Evolutionary conservation across 2,797 vertebrate species (phyloP).

Genomic region (Avahi laniger): DNA sequence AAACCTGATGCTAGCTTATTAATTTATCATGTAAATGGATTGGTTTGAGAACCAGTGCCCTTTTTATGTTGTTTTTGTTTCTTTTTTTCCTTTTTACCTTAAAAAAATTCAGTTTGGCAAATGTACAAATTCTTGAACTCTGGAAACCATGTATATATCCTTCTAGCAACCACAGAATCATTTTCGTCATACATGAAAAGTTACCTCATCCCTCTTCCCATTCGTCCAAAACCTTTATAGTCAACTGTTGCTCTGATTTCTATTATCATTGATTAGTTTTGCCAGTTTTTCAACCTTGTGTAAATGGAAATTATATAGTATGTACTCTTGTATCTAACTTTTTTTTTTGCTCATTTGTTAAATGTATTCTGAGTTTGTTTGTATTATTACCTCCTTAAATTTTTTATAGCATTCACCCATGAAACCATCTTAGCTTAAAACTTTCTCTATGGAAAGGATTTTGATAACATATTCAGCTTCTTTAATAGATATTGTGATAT

Average conservation of each 20-base stretch:
- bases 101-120: background rate
- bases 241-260: background rate
- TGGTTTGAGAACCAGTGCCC: background rate
- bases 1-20: background rate
- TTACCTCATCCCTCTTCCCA: background rate
- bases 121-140: background rate
- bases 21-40: background rate
- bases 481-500: background rate
- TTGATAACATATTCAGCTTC: background rate
- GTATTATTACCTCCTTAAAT: background rate
- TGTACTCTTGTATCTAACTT: background rate
- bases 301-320: background rate
- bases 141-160: background rate
- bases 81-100: background rate
- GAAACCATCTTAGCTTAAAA: background rate
- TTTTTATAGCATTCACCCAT: background rate
- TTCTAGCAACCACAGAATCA: background rate
- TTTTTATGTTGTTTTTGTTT: background rate
- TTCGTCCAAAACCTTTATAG: background rate
- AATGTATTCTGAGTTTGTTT: background rate
- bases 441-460: background rate
- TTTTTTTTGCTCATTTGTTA: background rate
- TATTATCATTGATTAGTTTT: background rate
- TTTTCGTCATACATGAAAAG: background rate
- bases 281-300: background rate